These are phyloP conservation scores for Cairina moschata DNA, from an alignment of 2,113 vertebrate species.

Conservation along the genomic window DNA sequence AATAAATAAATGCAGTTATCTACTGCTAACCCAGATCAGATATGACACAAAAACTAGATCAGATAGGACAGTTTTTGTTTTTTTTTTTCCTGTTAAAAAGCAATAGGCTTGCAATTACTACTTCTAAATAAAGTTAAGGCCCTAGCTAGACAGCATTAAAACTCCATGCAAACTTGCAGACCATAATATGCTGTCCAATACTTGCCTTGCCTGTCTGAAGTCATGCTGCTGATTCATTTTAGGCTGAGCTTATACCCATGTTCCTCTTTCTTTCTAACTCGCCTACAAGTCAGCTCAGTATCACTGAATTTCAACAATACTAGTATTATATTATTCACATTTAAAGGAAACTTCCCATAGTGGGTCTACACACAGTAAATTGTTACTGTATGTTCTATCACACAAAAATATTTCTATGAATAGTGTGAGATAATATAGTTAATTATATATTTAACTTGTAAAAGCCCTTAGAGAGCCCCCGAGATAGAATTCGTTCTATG, in stretches of 20 bases:
- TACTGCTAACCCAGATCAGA: neutral
- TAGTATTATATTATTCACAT: neutral
- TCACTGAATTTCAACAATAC: neutral
- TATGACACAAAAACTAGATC: neutral
- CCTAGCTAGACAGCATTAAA: neutral
- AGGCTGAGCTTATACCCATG: neutral
- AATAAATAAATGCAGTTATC: neutral
- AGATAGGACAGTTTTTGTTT: too few species aligned
- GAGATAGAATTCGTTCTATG: constrained; percentile 52
- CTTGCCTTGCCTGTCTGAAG: neutral
- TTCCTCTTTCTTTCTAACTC: neutral
- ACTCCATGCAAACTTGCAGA: neutral
- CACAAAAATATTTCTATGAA: neutral
- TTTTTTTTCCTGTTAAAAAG: neutral
- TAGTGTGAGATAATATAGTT: constrained; percentile 37
- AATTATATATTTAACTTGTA: constrained; percentile 68
- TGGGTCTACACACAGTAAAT: neutral
- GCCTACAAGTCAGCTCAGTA: rapidly evolving
- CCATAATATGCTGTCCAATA: neutral
- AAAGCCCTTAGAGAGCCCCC: constrained; percentile 50
- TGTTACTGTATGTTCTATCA: neutral
- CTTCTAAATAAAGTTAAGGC: neutral
- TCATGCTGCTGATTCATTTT: neutral
- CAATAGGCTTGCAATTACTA: neutral
- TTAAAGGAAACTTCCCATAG: neutral